Conservation (phyloP, 2,888 invertebrate species). For the Leuctra nigra region DNA sequence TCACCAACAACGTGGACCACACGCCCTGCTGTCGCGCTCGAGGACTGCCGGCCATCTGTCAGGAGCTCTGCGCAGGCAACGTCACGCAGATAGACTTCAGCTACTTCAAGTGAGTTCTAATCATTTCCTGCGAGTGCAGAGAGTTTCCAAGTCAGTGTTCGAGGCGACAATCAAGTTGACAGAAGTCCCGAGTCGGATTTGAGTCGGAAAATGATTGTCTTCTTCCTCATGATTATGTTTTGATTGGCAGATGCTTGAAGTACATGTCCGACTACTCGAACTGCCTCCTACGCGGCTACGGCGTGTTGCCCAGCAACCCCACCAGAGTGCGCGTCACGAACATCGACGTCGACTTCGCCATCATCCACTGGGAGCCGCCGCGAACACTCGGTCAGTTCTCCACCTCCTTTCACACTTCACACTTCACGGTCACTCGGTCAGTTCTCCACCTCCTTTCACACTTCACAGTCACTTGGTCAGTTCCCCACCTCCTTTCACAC, state of each 20-base stretch:
- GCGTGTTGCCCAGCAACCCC: conserved; percentile 70
- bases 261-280: conserved; percentile 76
- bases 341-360: conserved; percentile 67
- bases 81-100: conserved; percentile 71
- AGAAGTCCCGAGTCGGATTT: too few species aligned
- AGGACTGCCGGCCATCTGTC: conserved; percentile 67
- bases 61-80: conserved; percentile 72
- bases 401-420: too few species aligned
- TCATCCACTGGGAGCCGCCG: conserved; percentile 72
- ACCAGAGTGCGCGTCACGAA: conserved; percentile 62
- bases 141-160: too few species aligned
- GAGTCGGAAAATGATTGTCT: too few species aligned
- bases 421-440: too few species aligned
- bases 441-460: too few species aligned
- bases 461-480: too few species aligned
- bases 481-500: too few species aligned
- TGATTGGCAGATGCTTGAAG: conserved; percentile 69
- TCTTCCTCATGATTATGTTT: too few species aligned
- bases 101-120: conserved; percentile 67
- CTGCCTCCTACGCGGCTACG: conserved; percentile 78
- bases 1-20: conserved; percentile 75
- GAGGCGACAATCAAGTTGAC: too few species aligned
- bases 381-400: conserved; percentile 45
- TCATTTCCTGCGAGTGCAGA: too few species aligned
- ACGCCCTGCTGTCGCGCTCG: conserved; percentile 70